Conservation (phyloP, 2,888 invertebrate genomes). For the Sphecodes monilicornis region DNA sequence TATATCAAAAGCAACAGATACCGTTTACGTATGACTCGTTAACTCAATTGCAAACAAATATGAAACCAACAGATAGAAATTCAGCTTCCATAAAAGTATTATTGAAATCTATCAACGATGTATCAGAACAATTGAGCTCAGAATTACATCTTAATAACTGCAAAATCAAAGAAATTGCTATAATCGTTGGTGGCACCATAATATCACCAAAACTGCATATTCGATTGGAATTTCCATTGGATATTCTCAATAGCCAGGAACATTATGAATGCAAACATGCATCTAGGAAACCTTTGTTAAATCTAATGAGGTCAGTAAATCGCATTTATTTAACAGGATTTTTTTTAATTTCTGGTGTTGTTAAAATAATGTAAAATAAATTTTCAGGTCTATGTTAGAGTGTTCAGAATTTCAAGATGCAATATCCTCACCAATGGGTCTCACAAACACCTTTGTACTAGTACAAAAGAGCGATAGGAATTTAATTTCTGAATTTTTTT, state of each 20-base stretch:
- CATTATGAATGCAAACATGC: slow-evolving; percentile 81
- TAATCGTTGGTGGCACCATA: slow-evolving; percentile 82
- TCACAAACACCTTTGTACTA: slow-evolving; percentile 82
- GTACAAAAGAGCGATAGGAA: slow-evolving; percentile 79
- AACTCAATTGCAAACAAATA: slow-evolving; percentile 73
- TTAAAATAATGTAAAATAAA: slow-evolving; percentile 21
- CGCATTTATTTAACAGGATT: background rate
- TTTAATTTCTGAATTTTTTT: slow-evolving; percentile 77
- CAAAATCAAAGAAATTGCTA: slow-evolving; percentile 79
- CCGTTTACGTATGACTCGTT: slow-evolving; percentile 83
- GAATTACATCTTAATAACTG: slow-evolving; percentile 76
- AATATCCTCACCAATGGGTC: slow-evolving; percentile 77
- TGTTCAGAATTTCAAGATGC: slow-evolving; percentile 81
- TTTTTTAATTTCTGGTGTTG: background rate
- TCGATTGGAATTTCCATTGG: slow-evolving; percentile 76
- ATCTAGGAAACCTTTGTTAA: slow-evolving; percentile 80
- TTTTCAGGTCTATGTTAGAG: slow-evolving; percentile 78
- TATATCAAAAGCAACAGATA: slow-evolving; percentile 84
- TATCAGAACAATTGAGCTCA: slow-evolving; percentile 75
- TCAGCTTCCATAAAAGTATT: slow-evolving; percentile 71
- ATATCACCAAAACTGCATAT: slow-evolving; percentile 81
- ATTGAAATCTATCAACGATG: slow-evolving; percentile 70
- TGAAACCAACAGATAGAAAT: slow-evolving; percentile 77
- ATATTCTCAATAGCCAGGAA: slow-evolving; percentile 76
- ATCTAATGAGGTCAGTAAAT: slow-evolving; percentile 79